Evolutionary conservation across 2,888 invertebrate genomes (phyloP).

Genomic region (Heliconius aoede): DNA sequence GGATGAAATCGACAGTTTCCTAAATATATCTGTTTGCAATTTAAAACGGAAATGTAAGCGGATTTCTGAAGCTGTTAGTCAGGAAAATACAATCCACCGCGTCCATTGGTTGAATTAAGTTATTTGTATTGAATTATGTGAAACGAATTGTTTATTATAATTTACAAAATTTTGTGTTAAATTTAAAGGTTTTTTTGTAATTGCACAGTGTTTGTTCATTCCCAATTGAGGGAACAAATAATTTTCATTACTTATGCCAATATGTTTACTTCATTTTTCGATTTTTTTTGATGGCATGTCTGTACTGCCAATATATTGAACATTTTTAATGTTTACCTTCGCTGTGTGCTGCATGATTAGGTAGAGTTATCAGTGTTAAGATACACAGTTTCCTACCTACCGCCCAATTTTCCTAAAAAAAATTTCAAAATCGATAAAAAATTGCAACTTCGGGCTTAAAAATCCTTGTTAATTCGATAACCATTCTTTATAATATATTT

Average conservation of each 20-base stretch:
- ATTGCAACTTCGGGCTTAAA: not conserved
- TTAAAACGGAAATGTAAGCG: conserved; percentile 22
- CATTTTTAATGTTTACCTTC: not conserved
- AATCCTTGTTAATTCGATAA: not conserved
- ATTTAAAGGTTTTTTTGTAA: not conserved
- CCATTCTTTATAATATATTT: not conserved
- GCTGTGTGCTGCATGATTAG: not conserved
- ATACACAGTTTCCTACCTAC: not conserved
- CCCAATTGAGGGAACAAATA: not conserved
- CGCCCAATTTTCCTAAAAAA: not conserved
- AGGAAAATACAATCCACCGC: conserved; percentile 10
- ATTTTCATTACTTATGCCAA: not conserved
- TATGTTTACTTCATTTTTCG: not conserved
- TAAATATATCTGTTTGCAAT: conserved; percentile 8
- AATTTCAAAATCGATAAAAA: not conserved
- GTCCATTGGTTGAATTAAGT: conserved; percentile 11
- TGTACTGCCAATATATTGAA: no score
- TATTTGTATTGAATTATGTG: conserved; percentile 4
- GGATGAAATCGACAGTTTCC: conserved; percentile 12
- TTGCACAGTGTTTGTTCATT: no score
- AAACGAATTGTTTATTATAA: not conserved
- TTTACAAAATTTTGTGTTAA: not conserved
- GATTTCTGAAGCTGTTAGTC: conserved; percentile 1
- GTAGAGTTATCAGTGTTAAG: no score
- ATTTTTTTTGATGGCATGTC: no score